Evolutionary conservation across 2,888 invertebrate species (phyloP).

Genomic region (Epinotia nisella): DNA sequence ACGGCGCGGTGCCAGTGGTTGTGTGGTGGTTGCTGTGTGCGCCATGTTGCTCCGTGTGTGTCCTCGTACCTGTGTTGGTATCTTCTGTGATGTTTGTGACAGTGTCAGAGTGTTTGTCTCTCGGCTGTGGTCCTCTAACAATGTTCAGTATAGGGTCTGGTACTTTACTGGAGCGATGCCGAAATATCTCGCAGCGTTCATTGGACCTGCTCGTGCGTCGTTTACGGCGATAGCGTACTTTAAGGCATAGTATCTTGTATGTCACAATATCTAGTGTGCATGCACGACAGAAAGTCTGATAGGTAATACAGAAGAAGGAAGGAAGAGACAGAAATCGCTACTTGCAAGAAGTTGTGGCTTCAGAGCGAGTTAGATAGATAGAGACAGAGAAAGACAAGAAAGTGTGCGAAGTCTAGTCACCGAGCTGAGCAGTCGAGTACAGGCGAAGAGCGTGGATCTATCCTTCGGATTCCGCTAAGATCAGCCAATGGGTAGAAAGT

Average conservation of each 20-base stretch:
- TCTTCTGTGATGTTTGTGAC: slow-evolving; percentile 79
- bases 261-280: slow-evolving; percentile 85
- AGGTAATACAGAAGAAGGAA: slow-evolving; percentile 82
- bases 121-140: slow-evolving; percentile 70
- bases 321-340: slow-evolving; percentile 80
- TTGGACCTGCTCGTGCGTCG: slow-evolving; percentile 68
- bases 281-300: slow-evolving; percentile 82
- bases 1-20: slow-evolving; percentile 73
- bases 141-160: slow-evolving; percentile 67
- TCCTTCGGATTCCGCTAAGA: slow-evolving; percentile 71
- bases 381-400: slow-evolving; percentile 78
- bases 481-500: slow-evolving; percentile 55
- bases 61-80: slow-evolving; percentile 73
- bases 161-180: slow-evolving; percentile 70
- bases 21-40: slow-evolving; percentile 67
- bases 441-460: slow-evolving; percentile 74
- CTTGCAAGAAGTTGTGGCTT: slow-evolving; percentile 81
- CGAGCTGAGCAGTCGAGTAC: slow-evolving; percentile 78
- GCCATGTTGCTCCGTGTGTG: slow-evolving; percentile 69
- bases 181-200: slow-evolving; percentile 74
- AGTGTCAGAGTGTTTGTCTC: slow-evolving; percentile 75
- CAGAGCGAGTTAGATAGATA: slow-evolving; percentile 81
- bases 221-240: slow-evolving; percentile 78
- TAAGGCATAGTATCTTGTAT: slow-evolving; percentile 79
- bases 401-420: slow-evolving; percentile 80